Evolutionary conservation across 2,888 invertebrate genomes (phyloP), one percentile per base, ranked within the genome.

Genomic region (Nephrotoma guestfalica): DNA sequence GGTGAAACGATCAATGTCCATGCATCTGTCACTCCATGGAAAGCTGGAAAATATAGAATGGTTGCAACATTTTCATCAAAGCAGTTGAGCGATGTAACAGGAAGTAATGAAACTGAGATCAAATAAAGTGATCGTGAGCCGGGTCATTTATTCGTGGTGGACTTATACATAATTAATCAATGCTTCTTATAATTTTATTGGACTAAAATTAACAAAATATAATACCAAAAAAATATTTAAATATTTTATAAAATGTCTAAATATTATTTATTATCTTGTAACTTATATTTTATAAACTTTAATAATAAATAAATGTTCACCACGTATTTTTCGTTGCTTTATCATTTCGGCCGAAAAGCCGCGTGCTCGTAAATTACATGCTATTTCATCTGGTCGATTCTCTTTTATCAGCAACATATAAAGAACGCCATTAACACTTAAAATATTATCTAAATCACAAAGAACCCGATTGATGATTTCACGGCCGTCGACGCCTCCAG

Each of bases 351-450:
- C 94, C 86, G 90, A 90, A 90, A 96, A 95, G 51, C 94, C 93
- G 86, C 93, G 89, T 41, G 89, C 88, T 86, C 90, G 88, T 92
- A 97, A 93, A 85, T 93, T 91, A 84, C 92, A 89, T 87, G 94
- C 92, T 86, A 98, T 95, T 90, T 95, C 94, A 57, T 93, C 90
- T 51, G 96, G 95, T 90, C 96, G 94, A 93, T 99, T 99, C 90
- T 98, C 97, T 91, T 96, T 95, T 88, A 99, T 94, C 41, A 97
- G 93, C 86, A 99, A 93, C 88, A 99, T 92, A 91, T 99, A 99
- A 91, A 98, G 96, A 2, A 96, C 92, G 15, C 99, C 98, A 86
- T 92, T 90, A 0, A 92, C 89, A n/a, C 96, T 94, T 87, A 99
- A 92, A 87, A 97, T 93, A 88, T 93, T 90, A 88, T 95, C 93